Percentiles rank a stretch among this genome's conserved stretches.
Evolutionary conservation across 1,140 invertebrate species (phyloP).

Genomic region (Microplitis mediator): DNA sequence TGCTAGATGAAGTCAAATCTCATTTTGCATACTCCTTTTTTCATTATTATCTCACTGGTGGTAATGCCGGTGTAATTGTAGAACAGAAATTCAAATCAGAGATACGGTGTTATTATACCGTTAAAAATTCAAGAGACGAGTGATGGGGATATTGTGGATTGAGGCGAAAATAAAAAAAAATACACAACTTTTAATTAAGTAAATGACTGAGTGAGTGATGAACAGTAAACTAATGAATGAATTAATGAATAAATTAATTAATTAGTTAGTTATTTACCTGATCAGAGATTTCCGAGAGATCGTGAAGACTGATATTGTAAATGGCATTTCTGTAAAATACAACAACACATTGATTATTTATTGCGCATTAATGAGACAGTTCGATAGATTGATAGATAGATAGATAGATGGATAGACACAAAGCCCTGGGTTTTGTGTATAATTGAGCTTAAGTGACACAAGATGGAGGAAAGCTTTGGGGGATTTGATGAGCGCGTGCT

Average conservation of each 20-base stretch:
- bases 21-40: slow-evolving; percentile 5
- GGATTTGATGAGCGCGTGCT: not conserved
- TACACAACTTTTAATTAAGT: no score
- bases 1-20: not conserved
- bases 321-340: slow-evolving; percentile 73
- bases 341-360: slow-evolving; percentile 29
- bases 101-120: no score
- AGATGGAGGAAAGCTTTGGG: slow-evolving; percentile 5
- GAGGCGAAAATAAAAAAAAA: no score
- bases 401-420: no score
- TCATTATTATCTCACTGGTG: not conserved
- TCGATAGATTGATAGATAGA: no score
- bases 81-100: no score
- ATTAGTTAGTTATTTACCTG: slow-evolving; percentile 56
- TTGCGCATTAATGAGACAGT: not conserved
- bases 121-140: no score
- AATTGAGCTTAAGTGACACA: slow-evolving; percentile 2
- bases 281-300: slow-evolving; percentile 69
- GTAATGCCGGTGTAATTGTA: no score
- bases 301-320: slow-evolving; percentile 79
- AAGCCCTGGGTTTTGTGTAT: not conserved
- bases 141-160: no score
- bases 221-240: not conserved
- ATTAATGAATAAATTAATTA: not conserved
- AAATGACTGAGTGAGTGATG: not conserved